A percentile compares a stretch with the other conserved stretches of the same genome.
Evolutionary conservation across 2,797 vertebrate genomes (phyloP).

Genomic region (Galago senegalensis): DNA sequence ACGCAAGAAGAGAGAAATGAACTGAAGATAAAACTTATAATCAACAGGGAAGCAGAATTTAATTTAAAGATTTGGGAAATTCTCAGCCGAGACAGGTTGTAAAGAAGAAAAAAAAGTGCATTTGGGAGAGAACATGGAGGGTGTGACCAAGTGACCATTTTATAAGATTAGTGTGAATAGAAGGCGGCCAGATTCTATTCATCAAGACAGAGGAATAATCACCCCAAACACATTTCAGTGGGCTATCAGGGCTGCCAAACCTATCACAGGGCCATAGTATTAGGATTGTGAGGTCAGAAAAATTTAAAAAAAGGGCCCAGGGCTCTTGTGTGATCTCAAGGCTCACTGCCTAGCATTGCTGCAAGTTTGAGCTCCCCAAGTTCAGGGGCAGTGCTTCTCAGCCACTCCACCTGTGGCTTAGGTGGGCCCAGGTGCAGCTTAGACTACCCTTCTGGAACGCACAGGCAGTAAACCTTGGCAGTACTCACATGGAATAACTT

Average conservation of each 20-base stretch:
- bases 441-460: background rate
- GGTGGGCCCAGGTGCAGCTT: background rate
- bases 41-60: background rate
- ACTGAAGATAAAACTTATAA: background rate
- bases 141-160: background rate
- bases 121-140: background rate
- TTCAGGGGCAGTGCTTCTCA: background rate
- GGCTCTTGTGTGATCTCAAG: background rate
- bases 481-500: background rate
- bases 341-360: background rate
- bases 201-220: background rate
- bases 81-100: background rate
- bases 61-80: background rate
- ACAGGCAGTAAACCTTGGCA: background rate
- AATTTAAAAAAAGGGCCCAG: background rate
- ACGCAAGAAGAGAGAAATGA: background rate
- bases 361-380: background rate
- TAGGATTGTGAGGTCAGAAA: background rate
- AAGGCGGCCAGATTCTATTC: background rate
- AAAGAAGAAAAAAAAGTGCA: background rate
- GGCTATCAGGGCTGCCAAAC: background rate
- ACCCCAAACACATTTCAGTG: background rate
- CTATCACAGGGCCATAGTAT: background rate
- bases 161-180: background rate
- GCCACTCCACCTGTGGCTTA: background rate